Evolutionary conservation across 2,113 vertebrate species (phyloP).

Genomic region (Indicator maculatus): DNA sequence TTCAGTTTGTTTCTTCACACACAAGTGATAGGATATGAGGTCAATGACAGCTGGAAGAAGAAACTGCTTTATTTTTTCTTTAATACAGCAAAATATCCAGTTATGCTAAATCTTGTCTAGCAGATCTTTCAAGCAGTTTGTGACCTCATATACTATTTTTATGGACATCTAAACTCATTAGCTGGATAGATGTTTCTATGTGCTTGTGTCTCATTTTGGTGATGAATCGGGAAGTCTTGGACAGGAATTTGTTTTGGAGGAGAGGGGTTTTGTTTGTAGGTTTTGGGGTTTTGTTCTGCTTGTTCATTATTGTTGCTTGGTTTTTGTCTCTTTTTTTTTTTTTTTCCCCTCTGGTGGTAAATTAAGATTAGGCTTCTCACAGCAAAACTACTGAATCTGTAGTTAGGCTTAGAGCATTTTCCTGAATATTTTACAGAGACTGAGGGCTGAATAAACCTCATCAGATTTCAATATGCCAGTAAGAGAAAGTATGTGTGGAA

Average conservation of each 20-base stretch:
- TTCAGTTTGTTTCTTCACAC: background rate
- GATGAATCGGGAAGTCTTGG: background rate
- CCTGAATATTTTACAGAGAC: background rate
- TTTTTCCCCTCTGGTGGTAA: background rate
- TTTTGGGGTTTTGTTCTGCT: too few species aligned
- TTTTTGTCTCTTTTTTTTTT: background rate
- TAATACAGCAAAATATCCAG: background rate
- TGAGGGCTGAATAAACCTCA: background rate
- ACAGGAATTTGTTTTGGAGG: background rate
- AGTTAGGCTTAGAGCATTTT: background rate
- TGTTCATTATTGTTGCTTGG: too few species aligned
- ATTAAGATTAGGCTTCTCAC: background rate
- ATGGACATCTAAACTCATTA: background rate
- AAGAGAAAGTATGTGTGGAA: background rate
- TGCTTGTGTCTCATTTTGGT: background rate
- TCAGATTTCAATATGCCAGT: background rate
- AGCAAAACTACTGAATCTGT: background rate
- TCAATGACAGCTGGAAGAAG: too few species aligned
- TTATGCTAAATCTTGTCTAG: background rate
- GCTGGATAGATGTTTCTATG: background rate
- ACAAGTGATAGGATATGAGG: too few species aligned
- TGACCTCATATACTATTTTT: background rate
- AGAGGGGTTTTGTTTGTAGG: rapidly evolving
- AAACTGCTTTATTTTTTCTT: background rate
- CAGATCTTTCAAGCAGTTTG: background rate